Evolutionary conservation across 2,797 vertebrate genomes (phyloP).

Genomic region (Poecilia wingei): DNA sequence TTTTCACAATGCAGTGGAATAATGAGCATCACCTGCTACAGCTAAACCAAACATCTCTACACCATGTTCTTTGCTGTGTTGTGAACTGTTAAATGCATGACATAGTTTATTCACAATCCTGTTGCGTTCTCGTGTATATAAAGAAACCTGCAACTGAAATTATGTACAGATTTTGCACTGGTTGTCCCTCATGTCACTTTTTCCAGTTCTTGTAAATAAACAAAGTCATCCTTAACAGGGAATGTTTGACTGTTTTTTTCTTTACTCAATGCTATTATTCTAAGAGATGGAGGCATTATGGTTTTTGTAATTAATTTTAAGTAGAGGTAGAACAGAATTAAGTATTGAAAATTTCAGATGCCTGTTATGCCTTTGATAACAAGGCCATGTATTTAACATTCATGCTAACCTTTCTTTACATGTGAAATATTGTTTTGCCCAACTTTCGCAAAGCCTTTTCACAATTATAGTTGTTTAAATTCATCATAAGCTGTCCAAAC

Average conservation of each 20-base stretch:
- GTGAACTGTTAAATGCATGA: conserved; percentile 82
- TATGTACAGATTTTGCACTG: conserved; percentile 86
- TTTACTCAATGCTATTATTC: not conserved
- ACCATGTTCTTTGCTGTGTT: conserved; percentile 69
- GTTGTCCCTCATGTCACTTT: conserved; percentile 74
- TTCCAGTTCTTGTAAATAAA: conserved; percentile 85
- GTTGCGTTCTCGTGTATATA: conserved; percentile 79
- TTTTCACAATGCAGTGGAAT: conserved; percentile 46
- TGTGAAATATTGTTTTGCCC: not conserved
- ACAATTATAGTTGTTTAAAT: not conserved
- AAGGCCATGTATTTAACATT: not conserved
- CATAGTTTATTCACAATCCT: conserved; percentile 65
- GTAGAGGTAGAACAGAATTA: not conserved
- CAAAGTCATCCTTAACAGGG: conserved; percentile 40
- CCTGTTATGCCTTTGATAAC: not conserved
- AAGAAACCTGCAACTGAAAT: conserved; percentile 74
- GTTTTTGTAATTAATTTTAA: not conserved
- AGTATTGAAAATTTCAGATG: not conserved
- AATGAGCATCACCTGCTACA: conserved; percentile 50
- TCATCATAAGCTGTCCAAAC: not conserved
- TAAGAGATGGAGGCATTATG: not conserved
- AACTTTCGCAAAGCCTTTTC: too few species aligned
- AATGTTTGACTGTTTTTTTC: not conserved
- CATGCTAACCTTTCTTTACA: not conserved
- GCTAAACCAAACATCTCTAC: conserved; percentile 51